Percentiles rank a stretch among this genome's conserved stretches.
These are phyloP conservation scores for Drosophila nasuta DNA, from an alignment of 1,140 invertebrate species.

Conservation along the genomic window DNA sequence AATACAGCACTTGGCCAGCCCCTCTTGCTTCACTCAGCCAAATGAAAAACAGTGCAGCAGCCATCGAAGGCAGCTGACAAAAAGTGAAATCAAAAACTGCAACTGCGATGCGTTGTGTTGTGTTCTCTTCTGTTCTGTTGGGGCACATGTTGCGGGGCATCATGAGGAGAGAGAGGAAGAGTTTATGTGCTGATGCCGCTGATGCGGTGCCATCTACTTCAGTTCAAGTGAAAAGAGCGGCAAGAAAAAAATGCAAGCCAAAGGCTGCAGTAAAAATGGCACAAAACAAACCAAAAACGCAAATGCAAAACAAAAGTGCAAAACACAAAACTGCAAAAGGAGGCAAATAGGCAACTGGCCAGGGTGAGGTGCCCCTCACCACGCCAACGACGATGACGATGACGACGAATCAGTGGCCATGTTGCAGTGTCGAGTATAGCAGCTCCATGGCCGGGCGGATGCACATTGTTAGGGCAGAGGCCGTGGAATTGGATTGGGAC, in stretches of 20 bases:
- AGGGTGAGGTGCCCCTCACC: too few relatives aligned
- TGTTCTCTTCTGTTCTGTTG: too few relatives aligned
- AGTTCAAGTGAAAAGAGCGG: slow-evolving; percentile 73
- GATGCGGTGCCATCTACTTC: slow-evolving; percentile 63
- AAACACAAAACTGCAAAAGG: slow-evolving; percentile 61
- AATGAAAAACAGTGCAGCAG: slow-evolving; percentile 69
- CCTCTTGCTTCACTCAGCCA: slow-evolving; percentile 31
- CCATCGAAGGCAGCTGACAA: slow-evolving; percentile 44
- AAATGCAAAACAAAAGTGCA: slow-evolving; percentile 61
- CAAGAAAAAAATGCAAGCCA: slow-evolving; percentile 82
- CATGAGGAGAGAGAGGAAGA: background rate
- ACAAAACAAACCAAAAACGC: slow-evolving; percentile 64
- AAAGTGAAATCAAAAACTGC: slow-evolving; percentile 83
- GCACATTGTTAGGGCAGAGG: slow-evolving; percentile 77
- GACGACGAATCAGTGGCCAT: slow-evolving; percentile 67
- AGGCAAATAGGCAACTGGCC: slow-evolving; percentile 12
- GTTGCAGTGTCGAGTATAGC: slow-evolving; percentile 36
- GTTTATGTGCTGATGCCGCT: slow-evolving; percentile 49
- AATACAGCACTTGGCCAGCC: background rate
- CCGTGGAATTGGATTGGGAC: slow-evolving; percentile 79
- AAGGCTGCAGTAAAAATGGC: slow-evolving; percentile 81
- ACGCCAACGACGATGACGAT: slow-evolving; percentile 48
- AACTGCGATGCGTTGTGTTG: slow-evolving; percentile 38
- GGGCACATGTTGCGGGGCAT: too few relatives aligned
- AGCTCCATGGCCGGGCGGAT: slow-evolving; percentile 58